Evolutionary conservation across 2,113 vertebrate genomes (phyloP).

Genomic region (Peromyscus californicus): DNA sequence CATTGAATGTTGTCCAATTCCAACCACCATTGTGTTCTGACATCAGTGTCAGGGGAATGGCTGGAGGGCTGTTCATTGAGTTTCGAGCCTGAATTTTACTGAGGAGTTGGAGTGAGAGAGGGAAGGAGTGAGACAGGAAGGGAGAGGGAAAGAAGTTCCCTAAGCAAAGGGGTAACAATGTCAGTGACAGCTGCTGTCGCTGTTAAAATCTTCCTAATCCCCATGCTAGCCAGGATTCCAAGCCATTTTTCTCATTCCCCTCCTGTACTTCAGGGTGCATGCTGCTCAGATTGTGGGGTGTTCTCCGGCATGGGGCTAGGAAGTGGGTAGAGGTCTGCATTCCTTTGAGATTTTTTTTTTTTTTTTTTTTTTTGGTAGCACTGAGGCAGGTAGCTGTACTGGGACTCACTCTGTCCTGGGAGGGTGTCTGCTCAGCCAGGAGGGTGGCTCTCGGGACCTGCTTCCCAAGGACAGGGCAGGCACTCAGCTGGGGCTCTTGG

Average conservation of each 20-base stretch:
- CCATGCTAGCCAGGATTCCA: background rate
- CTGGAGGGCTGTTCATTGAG: background rate
- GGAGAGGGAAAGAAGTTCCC: no score
- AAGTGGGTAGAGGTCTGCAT: background rate
- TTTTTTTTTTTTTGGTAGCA: background rate
- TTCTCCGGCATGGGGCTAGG: background rate
- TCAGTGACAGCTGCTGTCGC: background rate
- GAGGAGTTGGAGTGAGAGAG: background rate
- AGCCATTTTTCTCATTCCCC: background rate
- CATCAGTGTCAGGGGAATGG: background rate
- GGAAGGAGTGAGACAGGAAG: background rate
- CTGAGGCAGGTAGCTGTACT: no score
- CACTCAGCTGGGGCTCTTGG: background rate
- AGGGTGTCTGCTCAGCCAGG: background rate
- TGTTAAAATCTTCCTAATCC: background rate
- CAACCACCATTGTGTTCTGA: background rate
- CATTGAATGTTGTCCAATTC: background rate
- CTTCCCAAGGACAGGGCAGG: background rate
- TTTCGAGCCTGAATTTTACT: background rate
- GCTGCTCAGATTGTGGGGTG: background rate
- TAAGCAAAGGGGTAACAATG: background rate
- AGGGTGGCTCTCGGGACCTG: background rate
- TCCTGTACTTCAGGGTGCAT: rapidly evolving
- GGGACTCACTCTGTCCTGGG: background rate
- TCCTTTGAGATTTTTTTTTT: background rate